Percentiles rank a stretch among this genome's conserved stretches.
These are phyloP conservation scores for Phyllotreta cruciferae DNA, from an alignment of 2,888 invertebrate genomes.

Conservation along the genomic window DNA sequence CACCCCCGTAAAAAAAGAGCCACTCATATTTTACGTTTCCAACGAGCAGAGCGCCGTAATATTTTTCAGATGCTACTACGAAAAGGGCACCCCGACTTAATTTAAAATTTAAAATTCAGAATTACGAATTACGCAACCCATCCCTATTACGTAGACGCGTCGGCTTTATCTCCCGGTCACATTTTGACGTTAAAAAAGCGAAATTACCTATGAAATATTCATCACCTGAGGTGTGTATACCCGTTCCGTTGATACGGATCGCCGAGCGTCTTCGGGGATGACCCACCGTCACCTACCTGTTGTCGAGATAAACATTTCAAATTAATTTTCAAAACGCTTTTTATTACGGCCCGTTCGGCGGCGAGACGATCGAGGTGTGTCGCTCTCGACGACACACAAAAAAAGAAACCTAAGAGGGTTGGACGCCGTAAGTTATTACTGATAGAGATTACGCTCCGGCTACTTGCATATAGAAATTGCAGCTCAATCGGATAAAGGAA, in stretches of 20 bases:
- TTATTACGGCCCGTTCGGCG: slow-evolving; percentile 32
- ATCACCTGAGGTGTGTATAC: slow-evolving; percentile 34
- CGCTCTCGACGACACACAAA: slow-evolving; percentile 10
- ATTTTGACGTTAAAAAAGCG: slow-evolving; percentile 34
- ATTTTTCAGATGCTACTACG: too few relatives aligned
- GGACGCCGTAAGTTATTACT: not conserved
- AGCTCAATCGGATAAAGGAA: too few relatives aligned
- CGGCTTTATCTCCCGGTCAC: slow-evolving; percentile 21
- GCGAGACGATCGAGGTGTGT: slow-evolving; percentile 38
- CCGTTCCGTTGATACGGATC: slow-evolving; percentile 34
- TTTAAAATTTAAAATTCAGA: slow-evolving; percentile 17
- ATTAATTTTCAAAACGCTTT: slow-evolving; percentile 42
- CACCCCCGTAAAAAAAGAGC: too few relatives aligned
- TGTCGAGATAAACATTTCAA: slow-evolving; percentile 42
- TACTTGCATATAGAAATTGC: too few relatives aligned
- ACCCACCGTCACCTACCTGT: slow-evolving; percentile 43
- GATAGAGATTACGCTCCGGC: too few relatives aligned
- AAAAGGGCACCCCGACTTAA: not conserved
- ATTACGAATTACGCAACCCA: slow-evolving; percentile 6
- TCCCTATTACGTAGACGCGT: slow-evolving; percentile 21
- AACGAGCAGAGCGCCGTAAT: too few relatives aligned
- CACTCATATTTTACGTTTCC: too few relatives aligned
- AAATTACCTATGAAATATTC: slow-evolving; percentile 39
- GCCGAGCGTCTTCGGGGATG: slow-evolving; percentile 32
- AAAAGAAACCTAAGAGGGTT: slow-evolving; percentile 36